Evolutionary conservation across 2,113 vertebrate species (phyloP).

Genomic region (Smithornis capensis): DNA sequence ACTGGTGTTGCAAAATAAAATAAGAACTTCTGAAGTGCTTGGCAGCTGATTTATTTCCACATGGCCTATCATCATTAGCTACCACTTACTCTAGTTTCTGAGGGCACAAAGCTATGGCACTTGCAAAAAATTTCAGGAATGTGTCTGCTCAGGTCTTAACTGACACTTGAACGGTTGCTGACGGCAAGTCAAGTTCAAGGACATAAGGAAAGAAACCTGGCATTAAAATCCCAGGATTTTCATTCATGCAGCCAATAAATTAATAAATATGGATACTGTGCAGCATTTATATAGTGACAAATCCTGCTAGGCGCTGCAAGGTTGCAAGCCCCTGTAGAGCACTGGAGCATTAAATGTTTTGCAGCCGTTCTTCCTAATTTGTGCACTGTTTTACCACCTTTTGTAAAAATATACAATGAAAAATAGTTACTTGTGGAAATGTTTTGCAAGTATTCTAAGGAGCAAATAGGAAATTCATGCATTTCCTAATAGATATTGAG

Average conservation of each 20-base stretch:
- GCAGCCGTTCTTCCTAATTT: not conserved
- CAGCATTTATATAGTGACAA: not conserved
- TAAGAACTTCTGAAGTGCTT: not conserved
- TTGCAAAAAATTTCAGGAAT: not conserved
- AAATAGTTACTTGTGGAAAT: not conserved
- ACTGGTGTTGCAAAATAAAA: not conserved
- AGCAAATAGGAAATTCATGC: not conserved
- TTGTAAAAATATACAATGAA: not conserved
- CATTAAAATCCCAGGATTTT: not conserved
- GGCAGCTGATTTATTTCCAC: not conserved
- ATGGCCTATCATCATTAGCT: not conserved
- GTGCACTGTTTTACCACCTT: not conserved
- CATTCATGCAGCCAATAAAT: not conserved
- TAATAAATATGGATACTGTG: not conserved
- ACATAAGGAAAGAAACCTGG: not conserved
- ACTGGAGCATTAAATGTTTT: not conserved
- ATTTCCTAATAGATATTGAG: not conserved
- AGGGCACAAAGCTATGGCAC: conserved; percentile 4
- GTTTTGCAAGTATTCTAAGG: not conserved
- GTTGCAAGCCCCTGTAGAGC: not conserved
- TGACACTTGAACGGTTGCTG: not conserved
- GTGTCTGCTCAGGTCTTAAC: not conserved
- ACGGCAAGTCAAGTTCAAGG: conserved; percentile 39
- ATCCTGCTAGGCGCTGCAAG: not conserved
- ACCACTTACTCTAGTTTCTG: not conserved